Evolutionary conservation across 2,797 vertebrate species (phyloP).

Genomic region (Mus caroli): DNA sequence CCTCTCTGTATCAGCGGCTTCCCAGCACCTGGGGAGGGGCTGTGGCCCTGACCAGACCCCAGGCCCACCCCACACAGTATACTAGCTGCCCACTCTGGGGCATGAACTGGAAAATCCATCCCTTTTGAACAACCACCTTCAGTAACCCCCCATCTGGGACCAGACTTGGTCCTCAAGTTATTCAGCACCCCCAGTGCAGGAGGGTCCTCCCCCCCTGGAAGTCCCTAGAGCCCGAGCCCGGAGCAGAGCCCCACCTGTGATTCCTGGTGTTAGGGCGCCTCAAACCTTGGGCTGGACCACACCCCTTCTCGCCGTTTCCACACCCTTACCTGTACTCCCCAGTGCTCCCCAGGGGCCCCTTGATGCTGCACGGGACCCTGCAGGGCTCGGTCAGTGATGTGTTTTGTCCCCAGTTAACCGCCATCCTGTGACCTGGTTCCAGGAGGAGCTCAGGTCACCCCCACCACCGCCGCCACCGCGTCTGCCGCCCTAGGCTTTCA

Average conservation of each 20-base stretch:
- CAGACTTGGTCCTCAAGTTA: not conserved
- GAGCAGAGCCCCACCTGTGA: conserved; percentile 7
- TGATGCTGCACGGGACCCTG: conserved; percentile 36
- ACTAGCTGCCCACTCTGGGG: conserved; percentile 28
- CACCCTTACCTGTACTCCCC: not conserved
- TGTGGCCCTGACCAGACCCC: not conserved
- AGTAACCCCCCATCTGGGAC: not conserved
- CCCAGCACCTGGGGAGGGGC: not conserved
- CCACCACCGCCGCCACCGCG: not conserved
- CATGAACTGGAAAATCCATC: conserved; percentile 31
- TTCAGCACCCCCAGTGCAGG: not conserved
- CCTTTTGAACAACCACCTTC: not conserved
- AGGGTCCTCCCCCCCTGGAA: not conserved
- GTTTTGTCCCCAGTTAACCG: conserved; percentile 80
- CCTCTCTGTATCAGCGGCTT: not conserved
- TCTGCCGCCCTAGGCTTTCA: conserved; percentile 73
- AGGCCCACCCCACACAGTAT: not conserved
- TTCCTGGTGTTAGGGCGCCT: conserved; percentile 49
- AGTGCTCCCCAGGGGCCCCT: conserved; percentile 20
- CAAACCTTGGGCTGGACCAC: not conserved
- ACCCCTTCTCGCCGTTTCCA: not conserved
- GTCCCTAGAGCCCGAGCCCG: conserved; percentile 1
- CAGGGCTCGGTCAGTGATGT: conserved; percentile 78
- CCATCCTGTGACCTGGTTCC: conserved; percentile 61
- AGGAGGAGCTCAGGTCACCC: not conserved